These are phyloP conservation scores for Rhinolophus ferrumequinum DNA, from an alignment of 2,113 vertebrate genomes.

Conservation along the genomic window DNA sequence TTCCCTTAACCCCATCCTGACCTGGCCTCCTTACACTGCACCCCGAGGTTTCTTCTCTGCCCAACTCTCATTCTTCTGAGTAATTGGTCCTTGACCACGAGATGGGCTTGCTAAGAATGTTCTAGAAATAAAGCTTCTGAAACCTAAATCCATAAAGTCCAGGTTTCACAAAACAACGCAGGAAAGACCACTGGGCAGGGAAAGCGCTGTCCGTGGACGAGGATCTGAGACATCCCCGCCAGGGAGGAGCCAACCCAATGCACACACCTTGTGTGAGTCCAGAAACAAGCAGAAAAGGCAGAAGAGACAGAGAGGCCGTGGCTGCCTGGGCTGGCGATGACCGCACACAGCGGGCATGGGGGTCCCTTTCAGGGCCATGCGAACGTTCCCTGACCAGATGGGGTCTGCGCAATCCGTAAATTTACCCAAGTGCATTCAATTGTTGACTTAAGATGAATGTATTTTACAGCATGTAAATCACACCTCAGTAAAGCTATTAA, in stretches of 20 bases:
- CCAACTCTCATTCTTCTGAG: neutral
- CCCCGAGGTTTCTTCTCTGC: fast-evolving
- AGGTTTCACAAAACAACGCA: fast-evolving
- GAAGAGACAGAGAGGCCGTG: fast-evolving
- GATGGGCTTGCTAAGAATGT: neutral
- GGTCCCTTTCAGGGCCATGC: fast-evolving
- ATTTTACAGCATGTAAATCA: fast-evolving
- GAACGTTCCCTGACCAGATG: fast-evolving
- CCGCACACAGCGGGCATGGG: fast-evolving
- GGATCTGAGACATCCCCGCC: fast-evolving
- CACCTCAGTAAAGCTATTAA: fast-evolving
- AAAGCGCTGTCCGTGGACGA: fast-evolving
- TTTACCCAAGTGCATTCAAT: fast-evolving
- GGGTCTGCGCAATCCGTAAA: fast-evolving
- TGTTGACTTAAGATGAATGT: fast-evolving
- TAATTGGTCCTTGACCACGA: fast-evolving
- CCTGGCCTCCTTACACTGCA: neutral
- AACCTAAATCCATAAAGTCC: fast-evolving
- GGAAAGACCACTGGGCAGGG: neutral
- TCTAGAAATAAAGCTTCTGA: neutral
- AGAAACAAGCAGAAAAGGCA: fast-evolving
- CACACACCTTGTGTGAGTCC: fast-evolving
- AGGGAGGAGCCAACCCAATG: fast-evolving
- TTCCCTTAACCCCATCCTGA: neutral
- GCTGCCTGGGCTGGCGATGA: fast-evolving